Percentiles rank a stretch among this genome's conserved stretches.
These are phyloP conservation scores for Zeugodacus cucurbitae DNA, from an alignment of 1,140 invertebrate genomes.

Conservation along the genomic window DNA sequence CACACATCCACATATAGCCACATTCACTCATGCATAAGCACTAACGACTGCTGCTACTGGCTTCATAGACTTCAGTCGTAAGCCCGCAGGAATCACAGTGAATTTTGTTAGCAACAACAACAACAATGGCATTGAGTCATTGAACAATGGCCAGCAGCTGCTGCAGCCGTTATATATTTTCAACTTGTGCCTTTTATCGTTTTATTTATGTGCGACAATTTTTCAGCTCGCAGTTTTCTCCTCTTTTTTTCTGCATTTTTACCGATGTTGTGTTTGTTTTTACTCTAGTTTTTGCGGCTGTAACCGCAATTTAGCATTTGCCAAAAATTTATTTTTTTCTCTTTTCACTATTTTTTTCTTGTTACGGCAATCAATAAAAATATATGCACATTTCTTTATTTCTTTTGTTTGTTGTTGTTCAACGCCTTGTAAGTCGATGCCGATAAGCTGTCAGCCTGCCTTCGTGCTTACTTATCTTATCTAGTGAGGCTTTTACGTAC, in stretches of 20 bases:
- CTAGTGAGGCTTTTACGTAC: not conserved
- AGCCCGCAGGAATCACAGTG: constrained; percentile 13
- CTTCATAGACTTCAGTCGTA: not conserved
- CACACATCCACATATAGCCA: not conserved
- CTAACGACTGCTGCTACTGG: not conserved
- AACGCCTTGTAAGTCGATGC: not conserved
- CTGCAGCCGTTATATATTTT: not conserved
- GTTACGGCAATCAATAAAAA: not conserved
- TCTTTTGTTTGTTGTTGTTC: not conserved
- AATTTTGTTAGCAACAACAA: not conserved
- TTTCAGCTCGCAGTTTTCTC: not conserved
- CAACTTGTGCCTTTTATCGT: not conserved
- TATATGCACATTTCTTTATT: not conserved
- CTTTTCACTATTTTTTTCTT: not conserved
- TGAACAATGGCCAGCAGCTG: not conserved
- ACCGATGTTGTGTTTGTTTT: not conserved
- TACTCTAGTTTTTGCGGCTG: not conserved
- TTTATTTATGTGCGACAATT: constrained; percentile 36
- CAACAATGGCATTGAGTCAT: not conserved
- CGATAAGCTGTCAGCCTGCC: not conserved
- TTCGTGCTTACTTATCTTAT: not conserved
- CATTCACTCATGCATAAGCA: not conserved
- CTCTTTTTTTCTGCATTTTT: not conserved
- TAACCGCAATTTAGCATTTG: constrained; percentile 18
- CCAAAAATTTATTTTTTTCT: not conserved